These are phyloP conservation scores for Brotula barbata DNA, from an alignment of 2,797 vertebrate genomes.

Conservation along the genomic window DNA sequence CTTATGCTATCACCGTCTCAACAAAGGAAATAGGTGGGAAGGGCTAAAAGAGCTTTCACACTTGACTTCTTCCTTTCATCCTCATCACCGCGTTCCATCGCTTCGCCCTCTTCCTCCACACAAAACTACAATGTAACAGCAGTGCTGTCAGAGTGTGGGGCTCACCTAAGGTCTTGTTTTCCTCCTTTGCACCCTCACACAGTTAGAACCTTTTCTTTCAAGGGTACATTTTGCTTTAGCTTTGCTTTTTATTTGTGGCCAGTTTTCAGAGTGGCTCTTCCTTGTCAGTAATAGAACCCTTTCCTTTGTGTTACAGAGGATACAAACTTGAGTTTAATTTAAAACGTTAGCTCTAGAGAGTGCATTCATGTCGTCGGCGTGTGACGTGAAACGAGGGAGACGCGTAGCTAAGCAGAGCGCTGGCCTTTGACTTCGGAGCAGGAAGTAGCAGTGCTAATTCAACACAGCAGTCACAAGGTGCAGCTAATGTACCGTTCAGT, in stretches of 20 bases:
- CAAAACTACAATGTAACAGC: background rate
- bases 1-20: constrained; percentile 32
- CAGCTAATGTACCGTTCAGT: constrained; percentile 24
- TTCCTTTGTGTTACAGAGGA: constrained; percentile 31
- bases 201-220: no score
- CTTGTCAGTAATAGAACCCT: constrained; percentile 32
- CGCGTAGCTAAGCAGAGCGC: constrained; percentile 34
- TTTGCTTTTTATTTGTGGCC: constrained; percentile 22
- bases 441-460: constrained; percentile 21
- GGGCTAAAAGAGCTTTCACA: background rate
- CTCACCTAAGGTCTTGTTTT: no score
- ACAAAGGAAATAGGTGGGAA: constrained; percentile 20
- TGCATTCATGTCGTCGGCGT: constrained; percentile 3
- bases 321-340: constrained; percentile 31
- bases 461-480: constrained; percentile 9
- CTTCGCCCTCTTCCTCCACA: constrained; percentile 5
- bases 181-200: no score
- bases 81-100: constrained; percentile 8
- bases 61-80: constrained; percentile 6
- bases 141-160: no score
- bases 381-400: constrained; percentile 22
- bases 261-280: constrained; percentile 27
- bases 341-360: constrained; percentile 15
- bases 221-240: no score
- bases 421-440: constrained; percentile 25